Evolutionary conservation across 2,113 vertebrate genomes (phyloP).

Genomic region (Taurulus bubalis): DNA sequence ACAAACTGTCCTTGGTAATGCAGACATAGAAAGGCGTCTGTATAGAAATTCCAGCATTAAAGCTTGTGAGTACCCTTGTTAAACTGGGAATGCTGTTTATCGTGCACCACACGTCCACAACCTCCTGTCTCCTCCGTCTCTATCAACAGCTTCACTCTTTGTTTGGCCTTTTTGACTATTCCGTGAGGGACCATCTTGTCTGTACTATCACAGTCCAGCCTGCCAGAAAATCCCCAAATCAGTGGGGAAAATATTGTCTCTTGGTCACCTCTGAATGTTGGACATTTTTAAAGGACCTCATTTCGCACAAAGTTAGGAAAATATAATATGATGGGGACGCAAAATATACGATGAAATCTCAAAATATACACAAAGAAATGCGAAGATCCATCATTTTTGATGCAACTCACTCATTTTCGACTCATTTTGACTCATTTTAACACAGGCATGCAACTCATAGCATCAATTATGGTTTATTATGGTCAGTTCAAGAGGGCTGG

Average conservation of each 20-base stretch:
- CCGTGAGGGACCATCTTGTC: slow-evolving; percentile 8
- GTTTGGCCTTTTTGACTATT: neutral
- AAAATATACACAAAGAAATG: neutral
- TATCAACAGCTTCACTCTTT: neutral
- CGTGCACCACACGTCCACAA: neutral
- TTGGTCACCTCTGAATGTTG: neutral
- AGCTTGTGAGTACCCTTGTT: neutral
- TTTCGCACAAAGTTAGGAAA: neutral
- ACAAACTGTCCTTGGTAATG: too few species aligned
- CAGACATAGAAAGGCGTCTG: neutral
- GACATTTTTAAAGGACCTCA: slow-evolving; percentile 1
- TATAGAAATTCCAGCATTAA: slow-evolving; percentile 3
- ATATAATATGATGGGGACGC: neutral
- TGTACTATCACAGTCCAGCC: neutral
- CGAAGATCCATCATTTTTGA: neutral
- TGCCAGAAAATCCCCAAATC: slow-evolving; percentile 1
- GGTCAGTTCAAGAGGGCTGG: neutral
- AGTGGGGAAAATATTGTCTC: neutral
- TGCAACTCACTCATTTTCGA: too few species aligned
- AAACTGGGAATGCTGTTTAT: neutral
- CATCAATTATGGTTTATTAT: neutral
- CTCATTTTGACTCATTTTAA: too few species aligned
- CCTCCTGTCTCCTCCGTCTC: neutral
- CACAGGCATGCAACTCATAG: neutral
- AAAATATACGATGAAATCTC: neutral